Evolutionary conservation across 2,888 invertebrate genomes (phyloP), one percentile per base, ranked within the genome.

Genomic region (Sipha maydis): DNA sequence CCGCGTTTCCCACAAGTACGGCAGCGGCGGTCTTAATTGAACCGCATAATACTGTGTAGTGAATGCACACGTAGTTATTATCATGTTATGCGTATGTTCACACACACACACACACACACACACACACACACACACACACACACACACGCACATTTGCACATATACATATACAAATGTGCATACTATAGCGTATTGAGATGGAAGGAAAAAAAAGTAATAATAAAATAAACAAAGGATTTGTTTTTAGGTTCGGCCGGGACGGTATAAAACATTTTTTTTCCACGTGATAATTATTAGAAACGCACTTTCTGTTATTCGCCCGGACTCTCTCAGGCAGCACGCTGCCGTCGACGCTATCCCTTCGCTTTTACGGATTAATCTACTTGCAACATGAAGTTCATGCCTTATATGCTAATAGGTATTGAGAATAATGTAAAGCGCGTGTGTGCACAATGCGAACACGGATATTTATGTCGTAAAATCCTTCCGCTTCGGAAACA

Each of bases 1-100:
- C 56, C 48, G 41, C 28, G 78, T 69, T 85, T 85, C 85, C 77
- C 85, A 85, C 85, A 85, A 69, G 28, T 54, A 28, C 28, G 41
- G 41, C 3, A 9, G 75, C 25, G 21, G 71, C 48, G n/a, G 19
- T 56, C 11, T 79, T 86, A 86, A 86, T 86, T 79, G 85, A 79
- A 79, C 71, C 71, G 71, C 71, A 38, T 56, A 69, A 77, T 54
- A 54, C 41, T 48, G 69, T 7, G 2, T 38, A 73, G 85, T 86
- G 85, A 86, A 86, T 79, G 85, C 85, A 79, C 85, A 38, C 67
- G 34, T 41, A 54, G 31, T 67, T 28, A 17, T 54, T 54, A 41
- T 83, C 34, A n/a, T 38, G 31, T 56, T 56, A 31, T 56, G 83
- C 75, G 34, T 56, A 34, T 21, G 56, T 25, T 21, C 38, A 34